These are phyloP conservation scores for Ranitomeya imitator DNA, from an alignment of 2,113 vertebrate species.

Conservation along the genomic window DNA sequence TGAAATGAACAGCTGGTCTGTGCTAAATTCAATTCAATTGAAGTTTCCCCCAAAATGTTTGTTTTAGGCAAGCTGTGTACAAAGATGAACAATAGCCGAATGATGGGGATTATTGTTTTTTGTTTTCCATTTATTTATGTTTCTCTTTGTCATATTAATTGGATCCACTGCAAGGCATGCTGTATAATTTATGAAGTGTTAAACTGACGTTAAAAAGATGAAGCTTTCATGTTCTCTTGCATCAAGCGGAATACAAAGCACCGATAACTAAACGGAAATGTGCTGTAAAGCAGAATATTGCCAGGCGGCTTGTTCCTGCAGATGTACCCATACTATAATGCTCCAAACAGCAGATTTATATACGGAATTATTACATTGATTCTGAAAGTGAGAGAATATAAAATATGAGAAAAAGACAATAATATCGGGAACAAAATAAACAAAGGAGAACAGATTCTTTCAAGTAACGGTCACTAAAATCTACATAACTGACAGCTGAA, in stretches of 20 bases:
- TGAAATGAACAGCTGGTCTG: constrained; percentile 27
- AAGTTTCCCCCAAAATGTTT: constrained; percentile 33
- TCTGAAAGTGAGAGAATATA: neutral
- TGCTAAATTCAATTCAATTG: constrained; percentile 6
- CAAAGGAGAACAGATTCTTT: neutral
- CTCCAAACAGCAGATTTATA: neutral
- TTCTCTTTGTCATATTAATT: constrained; percentile 53
- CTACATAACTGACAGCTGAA: neutral
- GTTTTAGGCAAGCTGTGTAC: constrained; percentile 29
- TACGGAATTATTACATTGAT: neutral
- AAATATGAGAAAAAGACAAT: neutral
- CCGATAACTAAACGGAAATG: constrained; percentile 23
- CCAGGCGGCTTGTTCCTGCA: neutral
- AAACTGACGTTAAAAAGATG: constrained; percentile 46
- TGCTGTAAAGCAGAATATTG: constrained; percentile 6
- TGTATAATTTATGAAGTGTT: constrained; percentile 53
- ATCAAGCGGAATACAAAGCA: constrained; percentile 11
- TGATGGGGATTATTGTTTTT: constrained; percentile 31
- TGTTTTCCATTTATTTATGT: neutral
- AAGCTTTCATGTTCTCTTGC: constrained; percentile 23
- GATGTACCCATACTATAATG: neutral
- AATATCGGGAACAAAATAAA: neutral
- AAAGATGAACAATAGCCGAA: constrained; percentile 32
- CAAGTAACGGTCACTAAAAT: neutral
- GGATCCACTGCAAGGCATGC: constrained; percentile 33